These are phyloP conservation scores for Pseudanteris insignis DNA, from an alignment of 2,888 invertebrate genomes.

Conservation along the genomic window DNA sequence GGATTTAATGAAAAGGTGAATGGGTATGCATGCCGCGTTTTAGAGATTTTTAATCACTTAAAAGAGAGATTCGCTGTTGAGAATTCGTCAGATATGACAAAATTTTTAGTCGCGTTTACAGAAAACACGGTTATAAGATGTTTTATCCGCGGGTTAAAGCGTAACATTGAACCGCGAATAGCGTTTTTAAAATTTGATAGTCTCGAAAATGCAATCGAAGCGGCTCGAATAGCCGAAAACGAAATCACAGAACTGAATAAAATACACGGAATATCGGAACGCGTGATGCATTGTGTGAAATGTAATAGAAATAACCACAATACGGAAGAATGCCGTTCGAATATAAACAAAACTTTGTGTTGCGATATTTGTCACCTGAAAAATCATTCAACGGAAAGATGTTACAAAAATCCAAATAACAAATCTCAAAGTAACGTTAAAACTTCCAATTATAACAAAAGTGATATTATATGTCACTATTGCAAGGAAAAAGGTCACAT, in stretches of 20 bases:
- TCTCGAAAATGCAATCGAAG: not conserved
- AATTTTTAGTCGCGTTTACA: not conserved
- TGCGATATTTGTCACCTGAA: too few relatives aligned
- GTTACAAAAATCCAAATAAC: too few relatives aligned
- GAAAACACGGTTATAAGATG: not conserved
- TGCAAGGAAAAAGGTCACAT: too few relatives aligned
- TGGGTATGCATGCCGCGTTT: constrained; percentile 6
- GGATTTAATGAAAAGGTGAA: not conserved
- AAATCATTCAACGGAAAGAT: too few relatives aligned
- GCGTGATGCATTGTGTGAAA: too few relatives aligned
- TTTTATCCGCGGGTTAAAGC: constrained; percentile 10
- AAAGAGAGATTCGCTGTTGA: not conserved
- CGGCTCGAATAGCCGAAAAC: not conserved
- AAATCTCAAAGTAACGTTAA: too few relatives aligned
- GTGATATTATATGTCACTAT: too few relatives aligned
- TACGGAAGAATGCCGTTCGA: too few relatives aligned
- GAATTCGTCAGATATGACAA: too few relatives aligned
- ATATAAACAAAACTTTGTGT: too few relatives aligned
- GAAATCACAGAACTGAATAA: not conserved
- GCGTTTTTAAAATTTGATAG: not conserved
- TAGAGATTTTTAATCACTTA: not conserved
- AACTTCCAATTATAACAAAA: too few relatives aligned
- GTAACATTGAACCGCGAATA: constrained; percentile 7
- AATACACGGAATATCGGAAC: not conserved
- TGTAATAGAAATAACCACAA: too few relatives aligned